Evolutionary conservation across 2,113 vertebrate species (phyloP).

Genomic region (Nettapus auritus): DNA sequence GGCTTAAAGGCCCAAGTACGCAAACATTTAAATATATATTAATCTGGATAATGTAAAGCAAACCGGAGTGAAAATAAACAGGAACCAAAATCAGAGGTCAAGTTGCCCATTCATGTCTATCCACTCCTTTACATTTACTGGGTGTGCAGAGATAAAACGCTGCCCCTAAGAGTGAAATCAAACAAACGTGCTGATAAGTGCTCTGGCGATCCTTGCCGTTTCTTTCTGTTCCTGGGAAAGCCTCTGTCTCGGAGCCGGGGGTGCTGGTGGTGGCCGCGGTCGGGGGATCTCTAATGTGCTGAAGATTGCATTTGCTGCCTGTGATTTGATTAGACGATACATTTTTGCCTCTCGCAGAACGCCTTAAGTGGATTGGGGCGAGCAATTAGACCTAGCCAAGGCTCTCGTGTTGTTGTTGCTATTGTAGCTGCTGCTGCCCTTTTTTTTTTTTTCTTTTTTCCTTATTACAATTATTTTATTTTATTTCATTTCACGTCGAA

Average conservation of each 20-base stretch:
- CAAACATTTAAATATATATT: slow-evolving; percentile 71
- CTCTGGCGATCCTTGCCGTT: slow-evolving; percentile 42
- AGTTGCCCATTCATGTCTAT: slow-evolving; percentile 68
- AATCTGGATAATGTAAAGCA: slow-evolving; percentile 66
- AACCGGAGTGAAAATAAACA: slow-evolving; percentile 70
- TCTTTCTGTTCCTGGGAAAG: slow-evolving; percentile 46
- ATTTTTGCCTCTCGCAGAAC: slow-evolving; percentile 73
- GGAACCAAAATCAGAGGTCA: slow-evolving; percentile 62
- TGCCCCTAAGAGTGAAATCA: slow-evolving; percentile 71
- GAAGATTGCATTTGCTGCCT: slow-evolving; percentile 76
- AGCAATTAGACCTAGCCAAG: slow-evolving; percentile 71
- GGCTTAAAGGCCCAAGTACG: slow-evolving; percentile 57
- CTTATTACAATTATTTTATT: not conserved
- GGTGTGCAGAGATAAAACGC: slow-evolving; percentile 67
- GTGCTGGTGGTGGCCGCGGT: slow-evolving; percentile 20
- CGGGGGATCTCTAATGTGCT: slow-evolving; percentile 67
- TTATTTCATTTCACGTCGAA: not conserved
- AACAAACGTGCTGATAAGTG: slow-evolving; percentile 79
- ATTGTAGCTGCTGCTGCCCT: not conserved
- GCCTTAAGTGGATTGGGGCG: slow-evolving; percentile 76
- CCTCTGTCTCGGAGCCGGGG: slow-evolving; percentile 48
- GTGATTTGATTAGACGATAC: slow-evolving; percentile 79
- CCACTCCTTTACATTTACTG: slow-evolving; percentile 60
- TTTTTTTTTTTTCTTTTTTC: not conserved
- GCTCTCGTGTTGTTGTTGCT: slow-evolving; percentile 59